Evolutionary conservation across 2,113 vertebrate genomes (phyloP), one percentile per base, ranked within the genome.

Genomic region (Sceloporus undulatus): DNA sequence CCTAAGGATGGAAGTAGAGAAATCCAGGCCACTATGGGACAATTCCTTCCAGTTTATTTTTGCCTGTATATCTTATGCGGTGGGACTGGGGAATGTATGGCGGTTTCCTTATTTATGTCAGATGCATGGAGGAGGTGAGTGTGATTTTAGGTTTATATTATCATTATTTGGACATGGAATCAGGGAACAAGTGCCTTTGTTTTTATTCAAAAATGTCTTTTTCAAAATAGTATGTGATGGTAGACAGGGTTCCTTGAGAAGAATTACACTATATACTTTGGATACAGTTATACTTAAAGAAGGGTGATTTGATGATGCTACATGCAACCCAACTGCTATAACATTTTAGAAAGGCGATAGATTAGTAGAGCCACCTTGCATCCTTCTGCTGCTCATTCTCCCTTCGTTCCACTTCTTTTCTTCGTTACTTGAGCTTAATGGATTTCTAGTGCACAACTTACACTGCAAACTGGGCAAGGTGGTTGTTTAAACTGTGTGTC

Each of bases 31-130:
- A 0, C 96, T 95, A 1, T 99, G 98, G 98, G 96, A 97, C 91
- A 98, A 93, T 85, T 97, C 98, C 74, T 90, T 97, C 79, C 97
- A 99, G 93, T 99, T 99, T 75, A 34, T 99, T 25, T 96, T 99
- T 0, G 98, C 98, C 0, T 99, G 98, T 92, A 97, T 99, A 70
- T 99, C 98, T 0, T 99, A 98, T 29, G 98, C 98, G 0, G 98
- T 99, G 74, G 98, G 98, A 40, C 95, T 99, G 89, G 98, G 98
- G 19, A 99, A 99, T 25, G 98, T 99, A 56, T 99, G 98, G 98
- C 96, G 98, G 65, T 99, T 99, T 92, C 98, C 98, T 0, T 99
- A 99, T 93, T 96, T 99, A 42, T 99, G 98, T 92, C 98, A 99
- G 91, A 97, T 98, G 98, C 98, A 99, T 0, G 98, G 98, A 87